Base-by-base conservation (phyloP, 1,140 invertebrate genomes). In the Drosophila nigromelanica region DNA sequence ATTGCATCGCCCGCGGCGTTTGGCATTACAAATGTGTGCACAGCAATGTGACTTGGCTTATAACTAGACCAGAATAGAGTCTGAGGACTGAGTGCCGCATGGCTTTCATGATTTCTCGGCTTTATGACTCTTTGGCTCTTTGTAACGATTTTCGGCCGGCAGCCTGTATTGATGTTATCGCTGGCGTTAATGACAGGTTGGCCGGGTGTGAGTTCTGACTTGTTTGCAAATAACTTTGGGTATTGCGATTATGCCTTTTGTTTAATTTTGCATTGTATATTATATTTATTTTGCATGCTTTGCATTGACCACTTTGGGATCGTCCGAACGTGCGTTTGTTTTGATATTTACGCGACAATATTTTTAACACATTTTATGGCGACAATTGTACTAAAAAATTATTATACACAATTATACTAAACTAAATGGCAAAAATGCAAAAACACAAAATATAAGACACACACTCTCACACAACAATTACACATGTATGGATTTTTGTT, bases 271-370 rank as follows among this genome's bases (percentile, higher is more conserved):
- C 48, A 52, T 59, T 59, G 43, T 33, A 59, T 48, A 24, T 42
- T 51, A 45, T 64, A 72, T 54, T 50, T 54, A 24, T 58, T 45
- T 66, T 14, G 24, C 33, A 7, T 43, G 42, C 42, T 10, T 43
- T 43, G 14, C 42, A 15, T 43, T 33, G 5, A 51, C 10, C 30
- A 11, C 55, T 51, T 56, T 61, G 50, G 30, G 47, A 59, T 72
- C 48, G 62, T 67, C 24, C 66, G 82, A 76, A 86, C 81, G 81
- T 86, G 77, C 77, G 76, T 76, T 73, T 69, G 59, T 76, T 76
- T 78, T 64, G 30, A 77, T 72, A 72, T 72, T 87, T 69, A 58
- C 82, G 81, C 82, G 81, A 86, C 74, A 86, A 72, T 35, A 74
- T 59, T 74, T 59, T 37, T 52, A 69, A 74, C 56, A 74, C 66